Percentiles rank a stretch among this genome's conserved stretches.
phyloP scores from a whole-genome alignment of 2,888 invertebrate species.

The Itoplectis maculator region DNA sequence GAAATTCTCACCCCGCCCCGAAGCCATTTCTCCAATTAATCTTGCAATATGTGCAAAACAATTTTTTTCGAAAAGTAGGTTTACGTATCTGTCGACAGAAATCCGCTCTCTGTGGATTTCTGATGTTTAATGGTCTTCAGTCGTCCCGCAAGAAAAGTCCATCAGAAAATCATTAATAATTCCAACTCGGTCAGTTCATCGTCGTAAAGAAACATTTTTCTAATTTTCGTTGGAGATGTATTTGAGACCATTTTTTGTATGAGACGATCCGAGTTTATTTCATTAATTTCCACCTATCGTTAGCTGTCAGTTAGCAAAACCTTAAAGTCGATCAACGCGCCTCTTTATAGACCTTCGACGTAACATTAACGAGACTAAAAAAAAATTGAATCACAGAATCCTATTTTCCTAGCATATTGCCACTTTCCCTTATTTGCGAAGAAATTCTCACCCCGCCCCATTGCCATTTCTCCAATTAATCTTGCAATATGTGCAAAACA shows the following conservation, averaged over 20 bases:
- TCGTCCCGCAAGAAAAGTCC: slow-evolving; percentile 29
- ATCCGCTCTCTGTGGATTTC: too few relatives aligned
- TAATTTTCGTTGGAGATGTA: too few relatives aligned
- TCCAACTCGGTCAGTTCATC: slow-evolving; percentile 58
- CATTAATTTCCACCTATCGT: too few relatives aligned
- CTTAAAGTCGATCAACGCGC: too few relatives aligned
- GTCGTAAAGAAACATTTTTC: neutral
- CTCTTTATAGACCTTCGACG: too few relatives aligned
- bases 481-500: slow-evolving; percentile 1
- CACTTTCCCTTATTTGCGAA: slow-evolving; percentile 30
- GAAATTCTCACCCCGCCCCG: slow-evolving; percentile 43
- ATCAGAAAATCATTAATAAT: slow-evolving; percentile 68
- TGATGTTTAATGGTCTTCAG: slow-evolving; percentile 53
- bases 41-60: slow-evolving; percentile 1
- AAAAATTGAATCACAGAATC: too few relatives aligned
- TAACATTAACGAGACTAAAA: too few relatives aligned
- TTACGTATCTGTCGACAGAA: too few relatives aligned
- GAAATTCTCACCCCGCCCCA: slow-evolving; percentile 42
- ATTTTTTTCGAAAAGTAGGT: neutral
- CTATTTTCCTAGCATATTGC: too few relatives aligned
- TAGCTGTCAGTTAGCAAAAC: too few relatives aligned
- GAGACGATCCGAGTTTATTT: too few relatives aligned
- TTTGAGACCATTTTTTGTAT: too few relatives aligned
- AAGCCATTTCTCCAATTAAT: slow-evolving; percentile 50
- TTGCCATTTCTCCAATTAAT: slow-evolving; percentile 49